Percentiles rank a stretch among this genome's conserved stretches.
Evolutionary conservation across 2,113 vertebrate genomes (phyloP).

Genomic region (Lucifuga dentata): DNA sequence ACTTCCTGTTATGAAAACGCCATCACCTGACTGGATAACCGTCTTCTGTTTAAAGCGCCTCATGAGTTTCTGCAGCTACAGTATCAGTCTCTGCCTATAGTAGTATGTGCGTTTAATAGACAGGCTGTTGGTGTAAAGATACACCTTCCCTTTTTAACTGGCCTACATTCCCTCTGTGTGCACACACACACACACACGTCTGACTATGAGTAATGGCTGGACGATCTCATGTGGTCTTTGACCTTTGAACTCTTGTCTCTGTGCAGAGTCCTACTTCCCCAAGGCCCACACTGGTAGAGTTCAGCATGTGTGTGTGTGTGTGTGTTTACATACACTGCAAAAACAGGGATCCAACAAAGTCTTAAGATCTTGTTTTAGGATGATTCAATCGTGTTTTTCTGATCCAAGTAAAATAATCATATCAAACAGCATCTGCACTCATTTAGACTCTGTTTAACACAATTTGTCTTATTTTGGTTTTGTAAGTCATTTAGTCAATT

Average conservation of each 20-base stretch:
- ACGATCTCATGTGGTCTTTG: conserved; percentile 64
- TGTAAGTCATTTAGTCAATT: no score
- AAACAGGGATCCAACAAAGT: no score
- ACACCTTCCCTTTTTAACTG: conserved; percentile 77
- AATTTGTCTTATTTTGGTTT: no score
- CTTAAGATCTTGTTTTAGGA: neutral
- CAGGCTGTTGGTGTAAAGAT: conserved; percentile 65
- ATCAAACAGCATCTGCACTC: no score
- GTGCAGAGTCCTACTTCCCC: conserved; percentile 35
- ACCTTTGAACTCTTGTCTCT: conserved; percentile 63
- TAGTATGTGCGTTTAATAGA: conserved; percentile 27
- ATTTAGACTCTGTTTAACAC: no score
- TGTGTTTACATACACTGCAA: no score
- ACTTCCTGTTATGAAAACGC: conserved; percentile 40
- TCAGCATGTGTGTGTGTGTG: conserved; percentile 7
- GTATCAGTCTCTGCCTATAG: conserved; percentile 26
- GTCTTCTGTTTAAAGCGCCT: conserved; percentile 9
- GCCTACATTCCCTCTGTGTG: conserved; percentile 65
- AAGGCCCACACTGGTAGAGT: conserved; percentile 44
- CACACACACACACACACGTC: conserved; percentile 26
- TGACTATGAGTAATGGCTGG: conserved; percentile 61
- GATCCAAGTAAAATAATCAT: no score
- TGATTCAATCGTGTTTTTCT: no score
- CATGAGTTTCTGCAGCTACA: neutral
- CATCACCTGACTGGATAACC: conserved; percentile 32